A percentile compares a stretch with the other conserved stretches of the same genome.
These are phyloP conservation scores for Caenorhabditis doughertyi DNA, from an alignment of 2,888 invertebrate genomes.

Conservation along the genomic window DNA sequence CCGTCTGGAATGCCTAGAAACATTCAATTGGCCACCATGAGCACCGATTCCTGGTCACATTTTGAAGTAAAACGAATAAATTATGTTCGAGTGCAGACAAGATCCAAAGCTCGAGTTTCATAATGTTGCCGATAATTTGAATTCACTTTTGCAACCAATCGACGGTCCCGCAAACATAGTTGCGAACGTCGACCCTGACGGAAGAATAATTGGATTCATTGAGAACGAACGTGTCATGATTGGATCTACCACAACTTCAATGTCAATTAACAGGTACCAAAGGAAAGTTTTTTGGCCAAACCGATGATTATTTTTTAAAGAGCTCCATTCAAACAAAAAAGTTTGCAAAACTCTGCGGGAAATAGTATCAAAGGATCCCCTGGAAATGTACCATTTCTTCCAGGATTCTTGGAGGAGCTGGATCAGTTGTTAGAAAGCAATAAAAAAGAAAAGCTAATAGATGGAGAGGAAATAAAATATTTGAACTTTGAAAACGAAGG, in stretches of 20 bases:
- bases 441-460: conserved; percentile 30
- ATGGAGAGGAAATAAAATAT: conserved; percentile 29
- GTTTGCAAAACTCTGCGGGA: background rate
- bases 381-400: conserved; percentile 74
- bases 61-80: conserved; percentile 1
- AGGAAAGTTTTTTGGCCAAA: background rate
- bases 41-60: conserved; percentile 22
- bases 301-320: conserved; percentile 29
- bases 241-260: conserved; percentile 58
- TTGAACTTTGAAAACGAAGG: conserved; percentile 19
- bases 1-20: conserved; percentile 53
- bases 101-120: conserved; percentile 12
- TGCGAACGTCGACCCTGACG: conserved; percentile 32
- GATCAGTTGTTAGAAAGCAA: conserved; percentile 28
- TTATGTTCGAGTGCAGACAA: conserved; percentile 29
- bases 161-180: conserved; percentile 43
- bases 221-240: conserved; percentile 23
- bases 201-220: conserved; percentile 43
- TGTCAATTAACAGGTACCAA: conserved; percentile 65
- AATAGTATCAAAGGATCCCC: conserved; percentile 71
- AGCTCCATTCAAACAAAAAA: conserved; percentile 50
- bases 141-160: conserved; percentile 33
- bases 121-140: conserved; percentile 36
- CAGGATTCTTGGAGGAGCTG: conserved; percentile 57
- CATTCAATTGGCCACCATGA: conserved; percentile 61